Conservation (phyloP, 1,140 invertebrate genomes). For the Amyelois transitella region DNA sequence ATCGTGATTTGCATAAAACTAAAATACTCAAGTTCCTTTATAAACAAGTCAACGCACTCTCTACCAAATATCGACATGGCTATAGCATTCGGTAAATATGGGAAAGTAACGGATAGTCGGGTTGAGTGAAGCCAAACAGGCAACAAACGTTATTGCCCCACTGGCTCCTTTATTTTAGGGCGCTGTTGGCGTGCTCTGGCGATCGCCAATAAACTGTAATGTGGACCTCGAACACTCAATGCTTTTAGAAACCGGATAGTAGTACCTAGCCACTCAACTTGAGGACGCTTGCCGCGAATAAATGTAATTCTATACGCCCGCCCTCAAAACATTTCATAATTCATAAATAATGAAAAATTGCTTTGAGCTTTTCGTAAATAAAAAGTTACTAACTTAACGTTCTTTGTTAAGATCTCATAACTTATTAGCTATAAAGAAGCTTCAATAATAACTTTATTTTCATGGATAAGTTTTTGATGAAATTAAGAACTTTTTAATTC, state of each 20-base stretch:
- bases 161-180: conserved; percentile 16
- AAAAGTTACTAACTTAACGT: not conserved
- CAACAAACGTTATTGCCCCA: conserved; percentile 6
- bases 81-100: not conserved
- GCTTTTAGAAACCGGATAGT: conserved; percentile 12
- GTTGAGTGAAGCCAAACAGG: conserved; percentile 11
- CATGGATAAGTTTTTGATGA: no score
- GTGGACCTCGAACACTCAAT: conserved; percentile 10
- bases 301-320: conserved; percentile 1
- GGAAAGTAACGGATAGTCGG: conserved; percentile 2
- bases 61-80: not conserved
- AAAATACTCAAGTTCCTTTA: conserved; percentile 44
- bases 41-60: not conserved
- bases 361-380: not conserved
- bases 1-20: conserved; percentile 67
- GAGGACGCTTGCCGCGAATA: not conserved
- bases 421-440: no score
- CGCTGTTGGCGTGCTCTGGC: conserved; percentile 8
- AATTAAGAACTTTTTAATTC: no score
- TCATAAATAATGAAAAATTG: not conserved
- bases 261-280: not conserved
- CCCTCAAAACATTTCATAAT: not conserved
- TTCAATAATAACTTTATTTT: no score
- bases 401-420: not conserved
- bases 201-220: conserved; percentile 14